phyloP scores from a whole-genome alignment of 2,113 vertebrate genomes.

The Oryzias celebensis region DNA sequence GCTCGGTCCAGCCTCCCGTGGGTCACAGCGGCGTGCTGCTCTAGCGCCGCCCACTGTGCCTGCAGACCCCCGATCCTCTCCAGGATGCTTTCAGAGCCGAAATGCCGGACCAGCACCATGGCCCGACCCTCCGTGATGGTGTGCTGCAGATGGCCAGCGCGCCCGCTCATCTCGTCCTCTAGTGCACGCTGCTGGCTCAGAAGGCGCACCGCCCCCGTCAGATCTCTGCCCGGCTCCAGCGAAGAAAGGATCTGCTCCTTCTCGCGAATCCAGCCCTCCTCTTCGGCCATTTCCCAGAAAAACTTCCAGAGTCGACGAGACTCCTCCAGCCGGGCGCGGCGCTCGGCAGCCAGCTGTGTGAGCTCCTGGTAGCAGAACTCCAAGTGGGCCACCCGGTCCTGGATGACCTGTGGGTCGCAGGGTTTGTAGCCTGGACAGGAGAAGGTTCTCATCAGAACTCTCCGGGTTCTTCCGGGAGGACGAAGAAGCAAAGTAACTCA shows the following conservation, averaged over 20 bases:
- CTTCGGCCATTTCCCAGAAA: conserved; percentile 98
- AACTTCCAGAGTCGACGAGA: conserved; percentile 96
- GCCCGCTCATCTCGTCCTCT: conserved; percentile 93
- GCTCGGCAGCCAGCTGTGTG: conserved; percentile 88
- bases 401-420: conserved; percentile 92
- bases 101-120: conserved; percentile 89
- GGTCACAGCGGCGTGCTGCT: conserved; percentile 83
- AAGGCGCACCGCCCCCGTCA: conserved; percentile 89
- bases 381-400: conserved; percentile 91
- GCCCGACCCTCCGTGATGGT: conserved; percentile 88
- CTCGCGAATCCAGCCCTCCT: conserved; percentile 95
- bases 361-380: conserved; percentile 96
- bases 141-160: conserved; percentile 86
- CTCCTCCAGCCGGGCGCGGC: conserved; percentile 88
- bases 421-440: conserved; percentile 78
- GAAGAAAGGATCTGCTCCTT: conserved; percentile 95
- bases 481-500: conserved; percentile 51
- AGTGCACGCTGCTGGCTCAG: conserved; percentile 91
- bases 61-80: conserved; percentile 86
- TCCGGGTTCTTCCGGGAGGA: not conserved
- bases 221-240: conserved; percentile 87
- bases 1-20: conserved; percentile 87
- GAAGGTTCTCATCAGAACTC: not conserved
- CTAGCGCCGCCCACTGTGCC: conserved; percentile 91
- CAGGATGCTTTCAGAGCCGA: conserved; percentile 86